Conservation (phyloP, 2,888 invertebrate species). For the Meteorus cinctellus region DNA sequence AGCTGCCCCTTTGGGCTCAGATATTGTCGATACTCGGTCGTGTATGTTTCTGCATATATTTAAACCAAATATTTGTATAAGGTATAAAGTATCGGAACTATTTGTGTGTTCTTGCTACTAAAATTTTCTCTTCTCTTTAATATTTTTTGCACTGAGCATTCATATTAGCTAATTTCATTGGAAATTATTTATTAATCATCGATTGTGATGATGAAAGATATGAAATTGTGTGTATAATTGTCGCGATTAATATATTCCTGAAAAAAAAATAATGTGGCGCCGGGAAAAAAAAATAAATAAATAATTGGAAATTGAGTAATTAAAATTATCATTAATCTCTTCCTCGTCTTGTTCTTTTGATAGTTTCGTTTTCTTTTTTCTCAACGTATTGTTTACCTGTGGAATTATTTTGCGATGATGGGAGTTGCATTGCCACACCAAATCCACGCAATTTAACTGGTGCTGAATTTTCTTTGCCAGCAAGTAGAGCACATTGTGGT, state of each 20-base stretch:
- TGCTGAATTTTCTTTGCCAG: conserved; percentile 97
- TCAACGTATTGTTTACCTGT: conserved; percentile 72
- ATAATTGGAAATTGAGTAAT: too few relatives aligned
- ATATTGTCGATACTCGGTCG: conserved; percentile 85
- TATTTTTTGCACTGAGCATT: background rate
- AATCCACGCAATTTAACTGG: conserved; percentile 98
- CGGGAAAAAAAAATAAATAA: too few relatives aligned
- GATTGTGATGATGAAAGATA: too few relatives aligned
- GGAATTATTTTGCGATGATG: conserved; percentile 82
- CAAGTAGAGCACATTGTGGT: conserved; percentile 96
- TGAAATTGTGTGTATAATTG: too few relatives aligned
- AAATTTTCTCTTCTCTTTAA: background rate
- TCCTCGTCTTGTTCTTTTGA: too few relatives aligned
- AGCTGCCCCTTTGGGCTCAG: conserved; percentile 87
- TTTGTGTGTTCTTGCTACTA: conserved; percentile 1
- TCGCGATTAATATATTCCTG: too few relatives aligned
- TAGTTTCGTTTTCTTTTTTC: background rate
- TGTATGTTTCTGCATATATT: conserved; percentile 74
- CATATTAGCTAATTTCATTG: background rate
- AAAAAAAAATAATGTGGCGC: too few relatives aligned
- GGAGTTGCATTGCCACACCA: conserved; percentile 95
- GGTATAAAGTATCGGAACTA: conserved; percentile 39
- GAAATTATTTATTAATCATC: background rate
- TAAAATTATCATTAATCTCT: too few relatives aligned
- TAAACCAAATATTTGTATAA: conserved; percentile 63